phyloP scores from a whole-genome alignment of 1,140 invertebrate species.

The Pinna nobilis region DNA sequence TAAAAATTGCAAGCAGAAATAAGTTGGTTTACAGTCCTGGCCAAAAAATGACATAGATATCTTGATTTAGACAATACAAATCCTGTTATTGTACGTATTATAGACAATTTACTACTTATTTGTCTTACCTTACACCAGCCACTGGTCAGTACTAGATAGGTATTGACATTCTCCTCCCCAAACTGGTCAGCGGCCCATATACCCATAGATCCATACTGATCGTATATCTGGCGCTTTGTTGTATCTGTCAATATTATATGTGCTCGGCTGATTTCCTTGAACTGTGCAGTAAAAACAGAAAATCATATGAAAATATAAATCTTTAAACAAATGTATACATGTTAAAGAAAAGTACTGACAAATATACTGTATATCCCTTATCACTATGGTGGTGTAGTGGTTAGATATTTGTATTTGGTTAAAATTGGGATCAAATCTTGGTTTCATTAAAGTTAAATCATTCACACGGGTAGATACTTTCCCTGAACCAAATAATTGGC shows the following conservation, averaged over 20 bases:
- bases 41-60: not conserved
- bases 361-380: not conserved
- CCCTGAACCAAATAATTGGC: no score
- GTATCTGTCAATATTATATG: slow-evolving; percentile 75
- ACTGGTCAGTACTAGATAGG: slow-evolving; percentile 81
- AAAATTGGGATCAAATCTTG: no score
- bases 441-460: no score
- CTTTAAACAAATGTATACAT: no score
- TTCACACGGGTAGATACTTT: no score
- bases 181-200: slow-evolving; percentile 77
- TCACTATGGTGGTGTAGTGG: no score
- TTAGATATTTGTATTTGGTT: no score
- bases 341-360: no score
- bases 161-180: slow-evolving; percentile 76
- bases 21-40: no score
- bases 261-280: slow-evolving; percentile 77
- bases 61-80: not conserved
- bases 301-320: not conserved
- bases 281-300: slow-evolving; percentile 62
- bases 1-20: not conserved
- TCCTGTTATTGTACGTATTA: not conserved
- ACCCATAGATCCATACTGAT: slow-evolving; percentile 76
- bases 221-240: slow-evolving; percentile 75
- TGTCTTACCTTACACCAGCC: slow-evolving; percentile 93
- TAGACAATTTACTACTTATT: no score